Conservation (phyloP, 2,888 invertebrate genomes). For the Panzeria rudis region DNA sequence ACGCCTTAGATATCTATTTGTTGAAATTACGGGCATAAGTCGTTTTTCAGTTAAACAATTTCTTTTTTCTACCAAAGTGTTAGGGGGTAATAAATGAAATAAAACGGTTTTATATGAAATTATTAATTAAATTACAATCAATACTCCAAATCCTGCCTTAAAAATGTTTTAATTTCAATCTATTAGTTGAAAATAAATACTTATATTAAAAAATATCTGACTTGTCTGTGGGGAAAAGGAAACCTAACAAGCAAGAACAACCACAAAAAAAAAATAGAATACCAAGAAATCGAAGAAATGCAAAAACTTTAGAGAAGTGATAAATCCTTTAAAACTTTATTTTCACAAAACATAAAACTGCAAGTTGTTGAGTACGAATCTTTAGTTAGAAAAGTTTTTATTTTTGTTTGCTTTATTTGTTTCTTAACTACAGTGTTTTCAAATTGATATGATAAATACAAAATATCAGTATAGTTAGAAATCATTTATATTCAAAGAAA, state of each 20-base stretch:
- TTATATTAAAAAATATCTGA: neutral
- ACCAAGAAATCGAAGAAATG: conserved; percentile 4
- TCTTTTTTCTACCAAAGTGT: too few species aligned
- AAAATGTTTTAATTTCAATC: neutral
- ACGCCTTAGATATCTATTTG: too few species aligned
- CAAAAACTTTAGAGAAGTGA: conserved; percentile 56
- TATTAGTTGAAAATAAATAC: neutral
- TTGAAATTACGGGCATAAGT: too few species aligned
- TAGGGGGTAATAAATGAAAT: too few species aligned
- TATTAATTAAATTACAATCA: too few species aligned
- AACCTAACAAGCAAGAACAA: neutral
- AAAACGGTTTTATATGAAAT: too few species aligned
- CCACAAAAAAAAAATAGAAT: neutral
- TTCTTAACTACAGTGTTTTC: conserved; percentile 26
- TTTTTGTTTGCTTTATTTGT: conserved; percentile 9
- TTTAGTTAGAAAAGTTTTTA: conserved; percentile 56
- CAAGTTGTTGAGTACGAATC: conserved; percentile 55
- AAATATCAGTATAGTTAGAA: too few species aligned
- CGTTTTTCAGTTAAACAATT: too few species aligned
- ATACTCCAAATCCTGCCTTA: too few species aligned
- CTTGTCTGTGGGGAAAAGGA: neutral
- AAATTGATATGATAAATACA: neutral
- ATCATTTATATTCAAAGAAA: too few species aligned
- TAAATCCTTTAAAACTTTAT: conserved; percentile 66
- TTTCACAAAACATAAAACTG: conserved; percentile 43